Conservation (phyloP, 2,113 vertebrate species). For the Platichthys flesus region DNA sequence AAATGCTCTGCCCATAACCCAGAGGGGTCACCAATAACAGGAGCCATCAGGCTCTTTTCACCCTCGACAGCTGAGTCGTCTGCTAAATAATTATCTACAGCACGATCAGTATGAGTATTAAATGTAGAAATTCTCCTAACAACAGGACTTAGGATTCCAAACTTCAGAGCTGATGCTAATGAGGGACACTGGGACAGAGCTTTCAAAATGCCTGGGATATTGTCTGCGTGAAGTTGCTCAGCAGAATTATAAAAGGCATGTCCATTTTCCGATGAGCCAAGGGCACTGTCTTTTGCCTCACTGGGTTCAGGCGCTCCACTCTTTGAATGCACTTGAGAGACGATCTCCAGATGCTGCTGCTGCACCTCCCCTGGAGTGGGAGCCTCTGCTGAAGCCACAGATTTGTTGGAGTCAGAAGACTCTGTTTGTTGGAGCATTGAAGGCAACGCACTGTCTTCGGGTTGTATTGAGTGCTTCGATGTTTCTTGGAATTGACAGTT, state of each 20-base stretch:
- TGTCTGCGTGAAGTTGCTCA: slow-evolving; percentile 23
- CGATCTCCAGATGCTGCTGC: background rate
- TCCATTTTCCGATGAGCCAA: slow-evolving; percentile 46
- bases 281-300: slow-evolving; percentile 51
- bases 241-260: slow-evolving; percentile 3
- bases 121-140: slow-evolving; percentile 49
- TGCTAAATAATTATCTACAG: slow-evolving; percentile 5
- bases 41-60: slow-evolving; percentile 32
- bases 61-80: slow-evolving; percentile 31
- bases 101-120: background rate
- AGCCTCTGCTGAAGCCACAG: background rate
- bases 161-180: slow-evolving; percentile 38
- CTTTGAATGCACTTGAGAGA: background rate
- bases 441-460: slow-evolving; percentile 5
- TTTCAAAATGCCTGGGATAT: slow-evolving; percentile 47
- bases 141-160: slow-evolving; percentile 60
- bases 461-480: background rate
- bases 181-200: slow-evolving; percentile 50
- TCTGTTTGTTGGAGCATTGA: background rate
- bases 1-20: slow-evolving; percentile 57
- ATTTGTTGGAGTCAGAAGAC: background rate
- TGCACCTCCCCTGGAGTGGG: background rate
- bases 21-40: background rate
- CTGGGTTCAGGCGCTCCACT: background rate
- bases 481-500: slow-evolving; percentile 18